Evolutionary conservation across 1,140 invertebrate species (phyloP).

Genomic region (Eumeta japonica): DNA sequence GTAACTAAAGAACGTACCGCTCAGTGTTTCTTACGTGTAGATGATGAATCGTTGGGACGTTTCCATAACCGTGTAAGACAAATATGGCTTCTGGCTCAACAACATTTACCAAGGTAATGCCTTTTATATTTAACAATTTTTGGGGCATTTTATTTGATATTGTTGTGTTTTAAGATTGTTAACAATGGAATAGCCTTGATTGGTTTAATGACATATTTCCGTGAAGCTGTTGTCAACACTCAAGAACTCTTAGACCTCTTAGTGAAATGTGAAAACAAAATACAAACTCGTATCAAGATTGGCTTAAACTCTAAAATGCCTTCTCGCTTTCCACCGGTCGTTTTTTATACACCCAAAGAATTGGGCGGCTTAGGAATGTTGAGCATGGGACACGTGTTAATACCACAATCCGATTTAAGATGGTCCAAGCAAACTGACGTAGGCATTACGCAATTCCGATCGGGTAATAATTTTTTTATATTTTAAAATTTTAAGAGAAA

Average conservation of each 20-base stretch:
- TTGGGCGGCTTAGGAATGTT: slow-evolving; percentile 96
- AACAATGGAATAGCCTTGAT: slow-evolving; percentile 99
- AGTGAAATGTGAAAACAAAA: slow-evolving; percentile 99
- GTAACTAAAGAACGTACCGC: slow-evolving; percentile 98
- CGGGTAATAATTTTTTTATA: slow-evolving; percentile 92
- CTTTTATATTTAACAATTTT: no score
- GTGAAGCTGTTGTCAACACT: slow-evolving; percentile 98
- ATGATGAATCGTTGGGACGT: slow-evolving; percentile 94
- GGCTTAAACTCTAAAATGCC: slow-evolving; percentile 99
- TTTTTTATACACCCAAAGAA: slow-evolving; percentile 99
- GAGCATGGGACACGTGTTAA: slow-evolving; percentile 99
- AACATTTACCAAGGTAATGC: slow-evolving; percentile 99
- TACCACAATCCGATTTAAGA: slow-evolving; percentile 88
- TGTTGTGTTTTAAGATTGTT: slow-evolving; percentile 97
- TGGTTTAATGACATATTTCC: slow-evolving; percentile 99
- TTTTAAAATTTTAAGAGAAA: no score
- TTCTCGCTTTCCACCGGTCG: slow-evolving; percentile 97
- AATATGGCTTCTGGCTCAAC: slow-evolving; percentile 99
- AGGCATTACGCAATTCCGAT: slow-evolving; percentile 98
- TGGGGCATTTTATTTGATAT: no score
- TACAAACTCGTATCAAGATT: slow-evolving; percentile 99
- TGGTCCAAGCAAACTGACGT: slow-evolving; percentile 99
- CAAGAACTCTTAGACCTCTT: slow-evolving; percentile 95
- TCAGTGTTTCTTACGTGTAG: slow-evolving; percentile 96
- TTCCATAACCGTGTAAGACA: slow-evolving; percentile 99